Base-by-base conservation (phyloP, 2,888 invertebrate species). In the Trachelus troglodyta region DNA sequence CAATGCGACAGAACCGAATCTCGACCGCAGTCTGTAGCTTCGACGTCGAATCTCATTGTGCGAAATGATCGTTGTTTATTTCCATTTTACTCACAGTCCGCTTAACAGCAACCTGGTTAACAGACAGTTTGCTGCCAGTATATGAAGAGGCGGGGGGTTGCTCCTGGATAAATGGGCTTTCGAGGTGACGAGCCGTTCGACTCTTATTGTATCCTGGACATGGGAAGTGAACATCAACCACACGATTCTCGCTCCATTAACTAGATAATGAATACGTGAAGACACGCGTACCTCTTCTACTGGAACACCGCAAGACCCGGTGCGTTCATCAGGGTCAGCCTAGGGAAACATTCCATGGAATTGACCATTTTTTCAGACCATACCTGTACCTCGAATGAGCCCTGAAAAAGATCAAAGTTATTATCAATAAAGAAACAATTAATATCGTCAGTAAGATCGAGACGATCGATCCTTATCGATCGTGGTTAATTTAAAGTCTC, bases 211-310 rank as follows among this genome's bases (percentile, higher is more conserved):
- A 81, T 77, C 84, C 79, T 81, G 86, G 90, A 90, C 90, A 89
- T 90, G 90, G 90, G 90, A 91, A 90, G 86, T 85, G 90, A 89
- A 82, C 90, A 90, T 87, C 85, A 82, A 80, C 82, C 82, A 71
- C 83, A 80, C 79, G 79, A 84, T 86, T 86, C 81, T 81, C 87
- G 84, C 87, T 87, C 87, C 86, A 87, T 89, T 88, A 88, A 87
- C 75, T 82, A 85, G 87, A 87, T 89, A 88, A 88, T 83, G 77
- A 84, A 73, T 73, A 74, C 79, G 23, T 23, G 56, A 56, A 56
- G 56, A 56, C 56, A 56, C 56, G 56, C 56, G 56, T 56, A 56
- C 56, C 56, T 56, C 56, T 23, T 56, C 56, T 56, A 56, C 56
- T 56, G 56, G 23, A 56, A 56, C 56, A 56, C 56, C 23, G 56